Base-by-base conservation (phyloP, 2,797 vertebrate genomes). In the Triplophysa bombifrons region DNA sequence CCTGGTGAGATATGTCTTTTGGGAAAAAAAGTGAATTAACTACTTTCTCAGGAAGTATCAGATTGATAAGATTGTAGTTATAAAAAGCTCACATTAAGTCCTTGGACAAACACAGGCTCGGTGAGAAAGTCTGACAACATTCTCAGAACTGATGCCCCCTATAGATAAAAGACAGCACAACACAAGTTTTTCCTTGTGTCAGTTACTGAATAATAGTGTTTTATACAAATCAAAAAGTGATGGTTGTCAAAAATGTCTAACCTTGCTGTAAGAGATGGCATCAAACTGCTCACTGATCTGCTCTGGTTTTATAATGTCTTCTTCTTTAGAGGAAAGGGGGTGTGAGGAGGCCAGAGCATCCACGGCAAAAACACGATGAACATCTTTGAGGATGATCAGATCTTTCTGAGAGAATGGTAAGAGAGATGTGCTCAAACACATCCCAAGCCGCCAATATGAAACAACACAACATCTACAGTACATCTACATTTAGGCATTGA, bases 261-360 rank as follows among this genome's bases (percentile, higher is more conserved):
- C 95, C 94, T 96, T 96, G 88, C 92, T 96, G 82, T 97, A 98
- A 60, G 95, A 86, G 3, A 98, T 96, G 86, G 76, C 66, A 60
- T 98, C 96, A 0, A 98, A 98, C 82, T 96, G 88, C 83, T 96
- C 95, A 0, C 74, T 94, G 90, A 98, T 98, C 89, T 98, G 88
- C 0, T 93, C 90, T 0, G 97, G 94, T 0, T 92, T 93, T 58
- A 92, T 86, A 86, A 98, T 86, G 71, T 94, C 94, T 0, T 89
- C 75, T 12, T 94, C 95, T 0, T 74, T n/a, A 51, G 92, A 94
- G 27, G 95, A 93, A 25, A 98, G 91, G 0, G 97, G 95, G 84
- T 96, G 96, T 20, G 96, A 98, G n/a, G 92, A 94, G 48, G 82
- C 80, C 86, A 98, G 89, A 0, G 96, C 94, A 0, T 98, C 96